These are phyloP conservation scores for Poeciliopsis occidentalis DNA, from an alignment of 2,113 vertebrate species.

Conservation along the genomic window DNA sequence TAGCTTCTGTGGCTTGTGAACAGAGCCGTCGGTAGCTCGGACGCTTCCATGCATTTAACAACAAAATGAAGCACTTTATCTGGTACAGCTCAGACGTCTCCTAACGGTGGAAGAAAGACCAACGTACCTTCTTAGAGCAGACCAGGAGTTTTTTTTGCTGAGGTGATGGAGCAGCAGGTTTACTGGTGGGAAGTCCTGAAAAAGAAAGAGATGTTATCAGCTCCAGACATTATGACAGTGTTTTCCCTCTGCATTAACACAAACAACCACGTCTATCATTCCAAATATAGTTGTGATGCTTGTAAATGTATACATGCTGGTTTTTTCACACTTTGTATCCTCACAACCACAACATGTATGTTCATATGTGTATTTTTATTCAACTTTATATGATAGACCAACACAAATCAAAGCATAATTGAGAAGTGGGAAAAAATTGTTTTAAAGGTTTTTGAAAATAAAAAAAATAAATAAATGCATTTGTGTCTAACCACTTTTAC, in stretches of 20 bases:
- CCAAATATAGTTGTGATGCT: too few relatives aligned
- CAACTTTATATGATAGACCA: too few relatives aligned
- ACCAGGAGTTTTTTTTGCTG: conserved; percentile 15
- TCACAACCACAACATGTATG: too few relatives aligned
- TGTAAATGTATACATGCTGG: too few relatives aligned
- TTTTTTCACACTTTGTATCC: too few relatives aligned
- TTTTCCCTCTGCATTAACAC: neutral
- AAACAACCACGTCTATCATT: neutral
- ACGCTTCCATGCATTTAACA: conserved; percentile 42
- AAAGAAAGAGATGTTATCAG: conserved; percentile 46
- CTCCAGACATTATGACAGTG: conserved; percentile 6
- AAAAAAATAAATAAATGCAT: neutral
- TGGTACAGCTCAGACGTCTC: conserved; percentile 10
- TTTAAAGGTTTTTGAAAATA: neutral
- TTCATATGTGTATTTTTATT: too few relatives aligned
- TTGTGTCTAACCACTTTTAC: neutral
- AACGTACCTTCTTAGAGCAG: conserved; percentile 38
- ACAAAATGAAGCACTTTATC: conserved; percentile 32
- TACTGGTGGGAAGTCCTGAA: conserved; percentile 51
- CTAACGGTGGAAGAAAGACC: conserved; percentile 11
- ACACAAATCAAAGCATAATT: too few relatives aligned
- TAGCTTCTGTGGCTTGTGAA: conserved; percentile 41
- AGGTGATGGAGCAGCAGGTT: conserved; percentile 29
- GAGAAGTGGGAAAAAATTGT: too few relatives aligned
- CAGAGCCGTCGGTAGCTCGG: conserved; percentile 38